phyloP scores from a whole-genome alignment of 2,888 invertebrate genomes.

The Trichacis sp. region DNA sequence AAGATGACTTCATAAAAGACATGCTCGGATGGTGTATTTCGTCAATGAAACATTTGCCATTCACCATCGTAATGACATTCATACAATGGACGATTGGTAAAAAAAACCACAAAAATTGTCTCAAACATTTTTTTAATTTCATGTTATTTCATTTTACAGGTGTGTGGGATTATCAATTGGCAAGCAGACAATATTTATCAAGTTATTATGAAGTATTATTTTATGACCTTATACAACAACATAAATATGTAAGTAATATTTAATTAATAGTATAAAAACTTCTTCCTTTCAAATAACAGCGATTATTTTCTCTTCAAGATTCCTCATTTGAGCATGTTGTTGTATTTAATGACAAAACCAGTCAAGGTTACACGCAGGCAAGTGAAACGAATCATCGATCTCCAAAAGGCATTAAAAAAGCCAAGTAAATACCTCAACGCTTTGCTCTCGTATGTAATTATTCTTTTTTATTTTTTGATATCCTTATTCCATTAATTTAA shows the following conservation, averaged over 20 bases:
- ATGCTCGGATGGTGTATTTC: constrained; percentile 54
- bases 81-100: constrained; percentile 59
- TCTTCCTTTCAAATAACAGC: too few species aligned
- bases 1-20: constrained; percentile 42
- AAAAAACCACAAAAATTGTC: neutral
- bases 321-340: constrained; percentile 52
- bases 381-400: constrained; percentile 51
- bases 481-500: neutral
- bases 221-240: constrained; percentile 50
- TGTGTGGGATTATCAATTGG: constrained; percentile 56
- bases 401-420: constrained; percentile 45
- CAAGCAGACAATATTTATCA: constrained; percentile 53
- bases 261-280: too few species aligned
- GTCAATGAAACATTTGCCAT: constrained; percentile 39
- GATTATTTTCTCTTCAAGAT: constrained; percentile 43
- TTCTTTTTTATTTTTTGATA: neutral
- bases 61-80: constrained; percentile 47
- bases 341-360: constrained; percentile 61
- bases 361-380: constrained; percentile 63
- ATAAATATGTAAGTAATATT: constrained; percentile 55
- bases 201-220: constrained; percentile 60
- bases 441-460: constrained; percentile 58
- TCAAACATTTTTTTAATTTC: neutral
- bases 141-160: too few species aligned
- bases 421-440: constrained; percentile 56